Evolutionary conservation across 2,888 invertebrate genomes (phyloP).

Genomic region (Blera fallax): DNA sequence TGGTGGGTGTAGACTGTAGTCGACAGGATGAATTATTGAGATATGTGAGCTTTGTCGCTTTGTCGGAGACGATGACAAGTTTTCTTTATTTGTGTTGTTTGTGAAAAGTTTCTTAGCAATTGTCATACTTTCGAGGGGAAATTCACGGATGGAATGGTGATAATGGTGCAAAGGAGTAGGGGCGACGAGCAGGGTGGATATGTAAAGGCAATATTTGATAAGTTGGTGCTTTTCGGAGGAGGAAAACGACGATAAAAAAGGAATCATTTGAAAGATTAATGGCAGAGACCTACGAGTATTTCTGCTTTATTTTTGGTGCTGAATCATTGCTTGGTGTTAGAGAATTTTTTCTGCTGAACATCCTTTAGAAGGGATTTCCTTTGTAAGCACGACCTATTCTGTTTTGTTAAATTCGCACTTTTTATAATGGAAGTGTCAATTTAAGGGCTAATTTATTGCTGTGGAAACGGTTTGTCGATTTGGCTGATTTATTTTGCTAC

Average conservation of each 20-base stretch:
- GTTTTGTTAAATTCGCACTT: not conserved
- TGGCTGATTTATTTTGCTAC: not conserved
- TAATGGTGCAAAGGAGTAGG: not conserved
- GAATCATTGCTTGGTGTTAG: too few species aligned
- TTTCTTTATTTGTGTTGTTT: not conserved
- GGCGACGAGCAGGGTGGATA: not conserved
- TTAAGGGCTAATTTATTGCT: not conserved
- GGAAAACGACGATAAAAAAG: not conserved
- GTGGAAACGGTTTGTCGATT: not conserved
- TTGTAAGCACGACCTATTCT: not conserved
- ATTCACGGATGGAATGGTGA: not conserved
- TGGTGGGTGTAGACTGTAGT: not conserved
- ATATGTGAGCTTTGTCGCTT: not conserved
- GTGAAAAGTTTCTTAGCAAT: not conserved
- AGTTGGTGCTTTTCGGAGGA: not conserved
- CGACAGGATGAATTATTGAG: not conserved
- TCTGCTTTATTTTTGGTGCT: not conserved
- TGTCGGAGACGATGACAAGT: not conserved
- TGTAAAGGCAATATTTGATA: not conserved
- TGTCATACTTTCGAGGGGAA: not conserved
- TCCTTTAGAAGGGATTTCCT: not conserved
- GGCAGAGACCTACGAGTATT: not conserved
- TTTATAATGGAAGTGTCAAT: not conserved
- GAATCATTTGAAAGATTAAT: constrained; percentile 21
- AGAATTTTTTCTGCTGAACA: not conserved